Conservation (phyloP, 1,140 invertebrate genomes). For the Procambarus virginalis region DNA sequence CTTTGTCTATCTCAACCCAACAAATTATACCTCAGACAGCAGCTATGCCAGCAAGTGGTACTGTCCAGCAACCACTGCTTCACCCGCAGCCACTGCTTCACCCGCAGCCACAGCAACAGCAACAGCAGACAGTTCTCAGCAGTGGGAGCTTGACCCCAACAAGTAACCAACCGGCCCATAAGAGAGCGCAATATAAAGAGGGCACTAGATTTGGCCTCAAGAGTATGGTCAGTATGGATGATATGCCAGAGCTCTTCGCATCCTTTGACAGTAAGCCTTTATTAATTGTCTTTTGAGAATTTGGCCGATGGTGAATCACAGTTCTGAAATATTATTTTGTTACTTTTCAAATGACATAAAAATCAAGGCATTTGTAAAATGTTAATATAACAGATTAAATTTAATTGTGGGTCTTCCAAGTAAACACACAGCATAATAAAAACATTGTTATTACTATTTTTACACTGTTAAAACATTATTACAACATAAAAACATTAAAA, state of each 20-base stretch:
- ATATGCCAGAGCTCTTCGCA: conserved; percentile 94
- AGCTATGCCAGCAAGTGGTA: neutral
- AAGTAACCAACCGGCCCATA: conserved; percentile 46
- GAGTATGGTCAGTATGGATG: conserved; percentile 94
- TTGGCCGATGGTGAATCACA: too few species aligned
- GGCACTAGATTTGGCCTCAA: conserved; percentile 85
- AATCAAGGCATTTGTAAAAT: too few species aligned
- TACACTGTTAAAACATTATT: too few species aligned
- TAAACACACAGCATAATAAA: neutral
- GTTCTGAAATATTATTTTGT: neutral
- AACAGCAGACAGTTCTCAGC: neutral
- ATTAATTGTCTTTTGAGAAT: neutral
- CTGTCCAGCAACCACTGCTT: neutral
- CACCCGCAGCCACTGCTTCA: neutral
- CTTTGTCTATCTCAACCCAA: conserved; percentile 14
- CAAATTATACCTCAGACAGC: neutral
- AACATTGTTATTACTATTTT: too few species aligned
- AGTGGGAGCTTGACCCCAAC: neutral
- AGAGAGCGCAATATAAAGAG: conserved; percentile 63
- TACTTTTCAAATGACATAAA: neutral
- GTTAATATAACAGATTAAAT: neutral
- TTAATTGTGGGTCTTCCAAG: neutral
- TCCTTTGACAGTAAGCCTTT: conserved; percentile 93
- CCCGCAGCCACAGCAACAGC: neutral
- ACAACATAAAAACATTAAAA: too few species aligned